Evolutionary conservation across 2,888 invertebrate genomes (phyloP).

Genomic region (Phania funesta): DNA sequence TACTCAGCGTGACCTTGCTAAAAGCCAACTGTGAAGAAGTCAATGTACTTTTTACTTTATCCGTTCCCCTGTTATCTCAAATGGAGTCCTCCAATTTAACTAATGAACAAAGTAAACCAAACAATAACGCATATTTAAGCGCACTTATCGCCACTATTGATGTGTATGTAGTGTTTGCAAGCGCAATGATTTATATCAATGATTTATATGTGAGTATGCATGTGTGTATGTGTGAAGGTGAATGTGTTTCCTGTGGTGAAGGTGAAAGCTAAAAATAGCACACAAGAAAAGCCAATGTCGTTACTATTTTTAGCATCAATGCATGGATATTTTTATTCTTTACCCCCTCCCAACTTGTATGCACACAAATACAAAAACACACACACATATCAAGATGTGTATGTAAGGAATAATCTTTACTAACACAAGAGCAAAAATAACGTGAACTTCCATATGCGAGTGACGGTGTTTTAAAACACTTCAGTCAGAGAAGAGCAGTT

Average conservation of each 20-base stretch:
- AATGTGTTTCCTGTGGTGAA: conserved; percentile 46
- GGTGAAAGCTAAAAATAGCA: conserved; percentile 63
- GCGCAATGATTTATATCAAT: too few relatives aligned
- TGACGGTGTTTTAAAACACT: not conserved
- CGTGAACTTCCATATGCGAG: not conserved
- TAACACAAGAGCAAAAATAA: not conserved
- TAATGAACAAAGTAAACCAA: too few relatives aligned
- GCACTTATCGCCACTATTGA: too few relatives aligned
- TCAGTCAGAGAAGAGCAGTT: too few relatives aligned
- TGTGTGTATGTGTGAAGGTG: conserved; percentile 9
- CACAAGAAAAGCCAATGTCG: conserved; percentile 56
- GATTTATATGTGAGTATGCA: not conserved
- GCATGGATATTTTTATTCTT: conserved; percentile 15
- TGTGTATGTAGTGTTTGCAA: too few relatives aligned
- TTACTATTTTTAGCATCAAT: conserved; percentile 64
- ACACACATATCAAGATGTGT: not conserved
- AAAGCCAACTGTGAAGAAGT: too few relatives aligned
- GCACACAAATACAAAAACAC: not conserved
- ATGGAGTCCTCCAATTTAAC: too few relatives aligned
- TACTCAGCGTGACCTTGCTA: too few relatives aligned
- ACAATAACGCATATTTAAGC: too few relatives aligned
- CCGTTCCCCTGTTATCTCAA: too few relatives aligned
- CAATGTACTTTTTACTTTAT: too few relatives aligned
- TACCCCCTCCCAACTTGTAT: not conserved
- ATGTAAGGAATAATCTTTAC: conserved; percentile 4